Evolutionary conservation across 2,113 vertebrate species (phyloP).

Genomic region (Sterrhoptilus dennistouni): DNA sequence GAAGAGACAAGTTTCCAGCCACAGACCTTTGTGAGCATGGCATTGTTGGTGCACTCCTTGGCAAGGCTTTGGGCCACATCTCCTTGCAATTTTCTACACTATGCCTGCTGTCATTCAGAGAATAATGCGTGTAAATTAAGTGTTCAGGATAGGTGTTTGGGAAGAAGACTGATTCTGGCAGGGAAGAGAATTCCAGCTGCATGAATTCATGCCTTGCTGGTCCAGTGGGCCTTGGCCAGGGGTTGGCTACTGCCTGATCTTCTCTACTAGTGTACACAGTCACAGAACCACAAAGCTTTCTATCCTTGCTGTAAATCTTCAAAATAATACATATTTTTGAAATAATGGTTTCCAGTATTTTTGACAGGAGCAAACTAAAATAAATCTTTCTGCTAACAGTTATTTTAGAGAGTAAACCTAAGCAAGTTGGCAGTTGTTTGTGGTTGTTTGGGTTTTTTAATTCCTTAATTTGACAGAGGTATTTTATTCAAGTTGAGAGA

Average conservation of each 20-base stretch:
- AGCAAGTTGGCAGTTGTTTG: neutral
- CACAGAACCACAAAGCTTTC: neutral
- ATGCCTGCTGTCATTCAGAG: neutral
- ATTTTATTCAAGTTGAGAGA: neutral
- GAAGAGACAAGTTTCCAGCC: neutral
- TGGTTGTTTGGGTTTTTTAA: neutral
- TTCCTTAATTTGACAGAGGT: neutral
- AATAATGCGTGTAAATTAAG: neutral
- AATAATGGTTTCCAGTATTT: neutral
- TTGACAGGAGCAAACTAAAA: neutral
- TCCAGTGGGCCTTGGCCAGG: neutral
- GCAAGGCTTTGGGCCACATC: neutral
- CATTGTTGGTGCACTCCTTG: neutral
- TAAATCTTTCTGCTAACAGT: neutral
- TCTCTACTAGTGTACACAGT: neutral
- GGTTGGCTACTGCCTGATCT: neutral
- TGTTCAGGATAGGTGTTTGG: rapidly evolving
- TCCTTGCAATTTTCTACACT: neutral
- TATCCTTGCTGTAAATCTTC: neutral
- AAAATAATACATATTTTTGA: neutral
- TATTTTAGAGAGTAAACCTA: neutral
- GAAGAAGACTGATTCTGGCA: neutral
- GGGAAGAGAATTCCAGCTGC: neutral
- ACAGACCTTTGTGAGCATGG: rapidly evolving
- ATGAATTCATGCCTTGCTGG: neutral